These are phyloP conservation scores for Temnothorax unifasciatus DNA, from an alignment of 2,888 invertebrate genomes.

Conservation along the genomic window DNA sequence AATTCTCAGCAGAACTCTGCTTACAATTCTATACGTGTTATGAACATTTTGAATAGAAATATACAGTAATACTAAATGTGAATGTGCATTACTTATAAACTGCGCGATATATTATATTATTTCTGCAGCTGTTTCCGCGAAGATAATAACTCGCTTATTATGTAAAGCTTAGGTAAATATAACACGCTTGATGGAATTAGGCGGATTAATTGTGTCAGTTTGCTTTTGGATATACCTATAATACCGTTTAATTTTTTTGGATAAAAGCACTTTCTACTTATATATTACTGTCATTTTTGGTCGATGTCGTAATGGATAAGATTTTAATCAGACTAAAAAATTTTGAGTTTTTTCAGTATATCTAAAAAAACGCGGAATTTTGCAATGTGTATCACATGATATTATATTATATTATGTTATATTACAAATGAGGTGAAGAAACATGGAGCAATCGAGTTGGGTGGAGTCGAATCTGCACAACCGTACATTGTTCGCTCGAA, in stretches of 20 bases:
- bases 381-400: conserved; percentile 33
- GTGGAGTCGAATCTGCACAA: conserved; percentile 36
- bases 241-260: background rate
- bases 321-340: background rate
- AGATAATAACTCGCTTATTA: conserved; percentile 25
- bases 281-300: background rate
- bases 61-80: background rate
- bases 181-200: background rate
- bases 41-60: background rate
- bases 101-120: background rate
- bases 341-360: background rate
- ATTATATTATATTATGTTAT: background rate
- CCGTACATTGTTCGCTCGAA: conserved; percentile 68
- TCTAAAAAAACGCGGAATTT: background rate
- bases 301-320: background rate
- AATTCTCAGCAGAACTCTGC: background rate
- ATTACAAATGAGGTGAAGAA: conserved; percentile 52
- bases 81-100: background rate
- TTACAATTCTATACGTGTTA: background rate
- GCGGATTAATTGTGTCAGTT: conserved; percentile 17
- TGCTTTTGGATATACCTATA: background rate
- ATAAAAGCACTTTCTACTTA: background rate
- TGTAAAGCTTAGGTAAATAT: conserved; percentile 39
- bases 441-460: conserved; percentile 26
- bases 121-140: background rate